phyloP scores from a whole-genome alignment of 2,797 vertebrate species.

The Siniperca scherzeri region DNA sequence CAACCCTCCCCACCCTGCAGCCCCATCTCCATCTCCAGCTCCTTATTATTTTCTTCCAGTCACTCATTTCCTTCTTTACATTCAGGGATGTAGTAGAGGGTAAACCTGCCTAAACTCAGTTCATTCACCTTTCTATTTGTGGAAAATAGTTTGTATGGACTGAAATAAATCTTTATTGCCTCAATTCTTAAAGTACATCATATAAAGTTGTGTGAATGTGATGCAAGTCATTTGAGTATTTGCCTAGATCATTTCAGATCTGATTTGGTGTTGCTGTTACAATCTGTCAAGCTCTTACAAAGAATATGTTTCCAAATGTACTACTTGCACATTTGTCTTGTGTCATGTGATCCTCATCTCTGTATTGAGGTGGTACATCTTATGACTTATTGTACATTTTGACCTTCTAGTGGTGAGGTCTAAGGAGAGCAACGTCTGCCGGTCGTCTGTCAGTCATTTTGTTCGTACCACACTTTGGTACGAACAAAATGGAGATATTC shows the following conservation, averaged over 20 bases:
- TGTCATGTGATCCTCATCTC: background rate
- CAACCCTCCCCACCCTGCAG: conserved; percentile 8
- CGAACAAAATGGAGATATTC: background rate
- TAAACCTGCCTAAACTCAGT: conserved; percentile 18
- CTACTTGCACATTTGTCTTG: background rate
- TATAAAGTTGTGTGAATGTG: background rate
- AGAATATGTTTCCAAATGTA: background rate
- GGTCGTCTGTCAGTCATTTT: background rate
- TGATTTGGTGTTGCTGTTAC: background rate
- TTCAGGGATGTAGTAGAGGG: conserved; percentile 17
- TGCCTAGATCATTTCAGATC: background rate
- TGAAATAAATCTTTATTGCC: background rate
- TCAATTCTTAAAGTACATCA: background rate
- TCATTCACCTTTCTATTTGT: conserved; percentile 31
- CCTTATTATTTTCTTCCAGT: conserved; percentile 40
- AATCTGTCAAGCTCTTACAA: background rate
- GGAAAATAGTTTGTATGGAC: background rate
- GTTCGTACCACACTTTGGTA: background rate
- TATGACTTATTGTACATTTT: background rate
- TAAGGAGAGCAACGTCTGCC: background rate
- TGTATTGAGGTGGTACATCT: background rate
- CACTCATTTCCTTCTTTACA: conserved; percentile 27
- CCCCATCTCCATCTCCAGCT: conserved; percentile 18
- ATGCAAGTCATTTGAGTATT: background rate
- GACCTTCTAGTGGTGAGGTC: background rate